Conservation (phyloP, 2,113 vertebrate species). For the Coreoperca whiteheadi region DNA sequence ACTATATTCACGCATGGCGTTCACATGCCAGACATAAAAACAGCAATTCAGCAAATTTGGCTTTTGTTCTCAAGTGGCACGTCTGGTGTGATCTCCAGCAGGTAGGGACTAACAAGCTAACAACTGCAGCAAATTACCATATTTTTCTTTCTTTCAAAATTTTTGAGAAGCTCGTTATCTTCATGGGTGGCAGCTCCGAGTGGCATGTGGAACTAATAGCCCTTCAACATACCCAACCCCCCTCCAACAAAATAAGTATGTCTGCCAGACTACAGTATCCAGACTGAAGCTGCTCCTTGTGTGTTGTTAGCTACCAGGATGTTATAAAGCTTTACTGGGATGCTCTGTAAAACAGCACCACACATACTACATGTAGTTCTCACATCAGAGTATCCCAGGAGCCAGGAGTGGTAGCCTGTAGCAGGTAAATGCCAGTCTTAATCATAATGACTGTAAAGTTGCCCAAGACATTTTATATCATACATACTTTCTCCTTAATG, state of each 20-base stretch:
- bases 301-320: constrained; percentile 49
- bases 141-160: constrained; percentile 71
- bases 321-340: constrained; percentile 59
- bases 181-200: constrained; percentile 74
- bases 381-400: not conserved
- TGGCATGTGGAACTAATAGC: constrained; percentile 81
- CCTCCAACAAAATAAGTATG: constrained; percentile 53
- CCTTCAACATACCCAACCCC: constrained; percentile 45
- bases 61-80: constrained; percentile 52
- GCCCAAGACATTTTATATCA: not conserved
- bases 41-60: constrained; percentile 48
- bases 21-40: constrained; percentile 54
- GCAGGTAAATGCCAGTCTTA: not conserved
- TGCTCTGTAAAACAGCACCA: constrained; percentile 55
- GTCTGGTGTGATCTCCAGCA: constrained; percentile 65
- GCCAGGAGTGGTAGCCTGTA: not conserved
- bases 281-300: constrained; percentile 49
- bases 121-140: constrained; percentile 73
- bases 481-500: not conserved
- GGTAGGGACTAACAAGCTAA: constrained; percentile 74
- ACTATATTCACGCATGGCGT: constrained; percentile 33
- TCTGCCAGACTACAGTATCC: constrained; percentile 68
- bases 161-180: constrained; percentile 68
- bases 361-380: constrained; percentile 5
- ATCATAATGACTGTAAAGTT: not conserved